Base-by-base conservation (phyloP, 2,888 invertebrate species). In the Rhingia campestris region DNA sequence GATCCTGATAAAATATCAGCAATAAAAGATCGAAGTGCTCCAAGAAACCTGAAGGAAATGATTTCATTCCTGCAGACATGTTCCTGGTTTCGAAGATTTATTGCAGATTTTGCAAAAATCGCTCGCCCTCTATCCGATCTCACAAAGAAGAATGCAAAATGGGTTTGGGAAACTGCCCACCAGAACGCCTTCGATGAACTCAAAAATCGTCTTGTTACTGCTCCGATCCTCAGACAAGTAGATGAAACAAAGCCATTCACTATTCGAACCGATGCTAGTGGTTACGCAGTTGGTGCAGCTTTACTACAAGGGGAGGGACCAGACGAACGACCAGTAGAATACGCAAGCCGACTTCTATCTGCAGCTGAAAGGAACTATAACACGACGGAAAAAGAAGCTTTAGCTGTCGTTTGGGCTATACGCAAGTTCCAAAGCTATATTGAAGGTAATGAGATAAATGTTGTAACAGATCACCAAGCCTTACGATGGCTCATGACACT, bases 401-500 rank as follows among this genome's bases (percentile, higher is more conserved):
- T n/a, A n/a, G n/a, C n/a, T 88, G 9, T 76, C 81, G 10, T 86
- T 0, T 86, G 82, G 4, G 91, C 85, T 39, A 58, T 73, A 12
- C 9, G 32, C 0, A 77, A 84, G 37, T 82, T 74, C 14, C 54
- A 39, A 35, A 56, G 66, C 4, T 74, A 67, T 30, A 59, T 76
- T 9, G 59, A 67, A 76, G 43, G 32, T n/a, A 30, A 10, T 4
- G 30, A 67, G 37, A 35, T 59, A 3, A 76, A 6, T 14, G 30
- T 67, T 7, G 14, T 67, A 35, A 67, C 76, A 0, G 61, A 76
- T 47, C 61, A 76, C 37, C 61, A 76, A 61, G 35, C 92, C 0
- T 87, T 93, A 39, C 90, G 91, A 88, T 93, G 92, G 91, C 81
- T 93, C 5, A 82, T 91, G 79, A 86, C 87, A 0, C 43, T 91